Conservation (phyloP, 2,888 invertebrate genomes). For the Eustalomyia histrio region DNA sequence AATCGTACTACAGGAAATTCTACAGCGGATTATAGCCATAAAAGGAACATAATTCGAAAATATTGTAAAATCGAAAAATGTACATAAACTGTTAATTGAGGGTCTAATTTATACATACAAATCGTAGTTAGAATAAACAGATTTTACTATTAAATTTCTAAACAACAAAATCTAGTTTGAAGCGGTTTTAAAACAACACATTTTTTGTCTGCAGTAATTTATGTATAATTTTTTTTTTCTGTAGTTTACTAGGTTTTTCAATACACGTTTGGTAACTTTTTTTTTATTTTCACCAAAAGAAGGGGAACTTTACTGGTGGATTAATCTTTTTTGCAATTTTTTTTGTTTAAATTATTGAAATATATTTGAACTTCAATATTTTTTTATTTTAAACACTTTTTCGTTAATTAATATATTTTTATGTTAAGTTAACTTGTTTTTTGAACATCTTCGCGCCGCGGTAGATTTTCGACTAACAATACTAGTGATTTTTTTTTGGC, state of each 20-base stretch:
- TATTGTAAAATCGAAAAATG: too few relatives aligned
- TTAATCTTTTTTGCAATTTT: slow-evolving; percentile 14
- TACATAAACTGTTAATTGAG: too few relatives aligned
- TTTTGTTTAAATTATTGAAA: not conserved
- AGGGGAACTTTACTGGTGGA: not conserved
- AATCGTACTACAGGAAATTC: too few relatives aligned
- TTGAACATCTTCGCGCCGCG: slow-evolving; percentile 66
- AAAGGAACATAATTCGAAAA: too few relatives aligned
- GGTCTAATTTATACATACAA: not conserved
- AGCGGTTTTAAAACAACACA: not conserved
- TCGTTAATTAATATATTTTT: slow-evolving; percentile 24
- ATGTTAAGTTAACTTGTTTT: slow-evolving; percentile 47
- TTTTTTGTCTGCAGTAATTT: not conserved
- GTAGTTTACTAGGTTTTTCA: slow-evolving; percentile 10
- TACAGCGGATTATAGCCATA: too few relatives aligned
- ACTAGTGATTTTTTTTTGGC: slow-evolving; percentile 54
- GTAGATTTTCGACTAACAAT: slow-evolving; percentile 66
- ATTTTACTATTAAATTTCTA: not conserved
- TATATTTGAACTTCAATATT: slow-evolving; percentile 2
- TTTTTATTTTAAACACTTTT: not conserved
- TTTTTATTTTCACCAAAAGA: not conserved
- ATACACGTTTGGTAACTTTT: slow-evolving; percentile 57
- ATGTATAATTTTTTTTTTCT: slow-evolving; percentile 25
- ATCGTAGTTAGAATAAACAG: not conserved
- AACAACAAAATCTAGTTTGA: not conserved